Conservation (phyloP, 2,113 vertebrate genomes). For the Malurus cyaneus region DNA sequence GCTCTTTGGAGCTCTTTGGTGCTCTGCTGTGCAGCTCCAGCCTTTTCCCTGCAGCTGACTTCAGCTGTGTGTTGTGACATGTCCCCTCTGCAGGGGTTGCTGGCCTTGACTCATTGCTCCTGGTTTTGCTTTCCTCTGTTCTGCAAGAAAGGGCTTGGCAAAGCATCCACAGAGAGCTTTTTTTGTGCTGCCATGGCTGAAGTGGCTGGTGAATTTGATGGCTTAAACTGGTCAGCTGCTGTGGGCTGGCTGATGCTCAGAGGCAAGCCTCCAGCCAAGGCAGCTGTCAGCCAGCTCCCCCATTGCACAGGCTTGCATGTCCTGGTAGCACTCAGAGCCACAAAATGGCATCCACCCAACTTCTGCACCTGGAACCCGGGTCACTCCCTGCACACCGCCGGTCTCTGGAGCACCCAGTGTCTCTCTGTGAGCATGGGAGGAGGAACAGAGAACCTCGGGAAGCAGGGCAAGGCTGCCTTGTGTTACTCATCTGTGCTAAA, state of each 20-base stretch:
- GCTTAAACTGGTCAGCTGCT: not conserved
- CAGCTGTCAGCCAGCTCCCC: not conserved
- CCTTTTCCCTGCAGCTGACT: not conserved
- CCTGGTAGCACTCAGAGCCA: not conserved
- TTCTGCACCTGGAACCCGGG: not conserved
- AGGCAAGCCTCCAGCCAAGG: not conserved
- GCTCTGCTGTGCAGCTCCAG: not conserved
- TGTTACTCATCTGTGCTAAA: rapidly evolving
- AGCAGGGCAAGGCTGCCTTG: not conserved
- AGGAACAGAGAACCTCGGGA: not conserved
- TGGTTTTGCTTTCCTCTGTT: not conserved
- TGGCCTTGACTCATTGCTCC: not conserved
- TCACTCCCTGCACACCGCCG: rapidly evolving
- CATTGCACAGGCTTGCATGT: rapidly evolving
- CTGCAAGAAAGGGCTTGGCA: not conserved
- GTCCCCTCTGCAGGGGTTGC: not conserved
- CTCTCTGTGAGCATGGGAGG: not conserved
- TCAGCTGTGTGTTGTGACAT: not conserved
- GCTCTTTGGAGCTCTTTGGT: not conserved
- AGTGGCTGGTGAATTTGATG: not conserved
- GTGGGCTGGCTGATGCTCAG: not conserved
- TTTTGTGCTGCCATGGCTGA: not conserved
- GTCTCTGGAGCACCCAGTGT: not conserved
- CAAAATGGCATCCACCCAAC: not conserved
- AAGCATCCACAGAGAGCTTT: not conserved